Base-by-base conservation (phyloP, 2,797 vertebrate genomes). In the Manis crassicaudata region DNA sequence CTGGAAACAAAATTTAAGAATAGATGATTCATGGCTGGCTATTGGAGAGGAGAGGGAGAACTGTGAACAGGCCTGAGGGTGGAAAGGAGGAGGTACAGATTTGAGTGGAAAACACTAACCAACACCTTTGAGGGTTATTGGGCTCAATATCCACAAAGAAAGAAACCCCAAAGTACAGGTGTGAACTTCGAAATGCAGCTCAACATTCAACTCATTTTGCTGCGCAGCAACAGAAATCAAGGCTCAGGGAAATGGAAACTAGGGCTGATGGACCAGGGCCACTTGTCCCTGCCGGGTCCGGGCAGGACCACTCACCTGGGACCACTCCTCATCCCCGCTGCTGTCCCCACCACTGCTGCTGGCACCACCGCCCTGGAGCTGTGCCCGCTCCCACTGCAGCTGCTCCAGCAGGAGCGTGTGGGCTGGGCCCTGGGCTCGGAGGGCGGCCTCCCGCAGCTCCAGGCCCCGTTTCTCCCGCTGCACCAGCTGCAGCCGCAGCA, bases 391-490 rank as follows among this genome's bases (percentile, higher is more conserved):
- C 86, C 98, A 95, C 80, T 92, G 60, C 91, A 99, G 98, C 93
- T 98, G 98, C 88, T 98, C 99, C 32, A 99, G 98, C 60, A 99
- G 98, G 25, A 99, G 98, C 60, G 82, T 80, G 40, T 98, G 98
- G 0, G 98, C 98, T 0, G 98, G 98, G 76, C 99, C 99, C 95
- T 99, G 99, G n/a, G 98, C 98, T 76, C 99, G 98, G 87, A 99
- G 99, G 0, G 97, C 97, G 0, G 95, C 97, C 35, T 98, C 98
- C n/a, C 97, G 98, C 97, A 99, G 97, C 94, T 99, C 99, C 96
- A 99, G 97, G 43, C 98, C 98, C 32, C 98, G 87, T 90, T 99
- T 98, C 97, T 99, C 99, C 76, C 98, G 99, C 97, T 99, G 98
- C 3, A 96, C 98, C 65, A 99, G 98, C 86, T 99, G 99, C 76